Conservation (phyloP, 2,888 invertebrate species). For the Drosophila birchii region DNA sequence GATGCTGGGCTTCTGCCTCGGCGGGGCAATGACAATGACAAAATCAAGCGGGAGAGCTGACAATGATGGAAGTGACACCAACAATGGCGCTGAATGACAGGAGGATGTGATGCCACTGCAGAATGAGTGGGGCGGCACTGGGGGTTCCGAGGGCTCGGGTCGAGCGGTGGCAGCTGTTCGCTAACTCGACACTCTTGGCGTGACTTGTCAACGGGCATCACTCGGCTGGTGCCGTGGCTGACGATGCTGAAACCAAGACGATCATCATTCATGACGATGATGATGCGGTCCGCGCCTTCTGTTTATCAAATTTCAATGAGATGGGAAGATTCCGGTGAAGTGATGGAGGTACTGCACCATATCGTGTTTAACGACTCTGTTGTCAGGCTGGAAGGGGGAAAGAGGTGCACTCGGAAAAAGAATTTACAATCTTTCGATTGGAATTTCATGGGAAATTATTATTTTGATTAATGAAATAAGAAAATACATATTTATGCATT, state of each 20-base stretch:
- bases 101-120: slow-evolving; percentile 46
- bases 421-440: too few species aligned
- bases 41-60: slow-evolving; percentile 68
- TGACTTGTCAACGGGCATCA: slow-evolving; percentile 70
- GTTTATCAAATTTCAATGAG: slow-evolving; percentile 46
- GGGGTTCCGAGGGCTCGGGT: slow-evolving; percentile 5
- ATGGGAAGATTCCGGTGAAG: slow-evolving; percentile 18
- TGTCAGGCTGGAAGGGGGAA: slow-evolving; percentile 1
- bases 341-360: slow-evolving; percentile 32
- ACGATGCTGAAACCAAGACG: slow-evolving; percentile 33
- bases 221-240: slow-evolving; percentile 31
- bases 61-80: slow-evolving; percentile 72
- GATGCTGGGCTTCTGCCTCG: slow-evolving; percentile 29
- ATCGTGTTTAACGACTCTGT: slow-evolving; percentile 19
- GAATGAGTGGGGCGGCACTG: slow-evolving; percentile 21
- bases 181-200: slow-evolving; percentile 58
- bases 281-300: slow-evolving; percentile 43
- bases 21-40: slow-evolving; percentile 63
- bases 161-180: slow-evolving; percentile 54
- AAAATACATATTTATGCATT: background rate
- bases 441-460: background rate
- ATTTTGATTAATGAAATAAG: background rate
- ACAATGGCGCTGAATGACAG: slow-evolving; percentile 61
- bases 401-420: slow-evolving; percentile 4
- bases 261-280: slow-evolving; percentile 39